Base-by-base conservation (phyloP, 2,888 invertebrate genomes). In the Agrochola macilenta region DNA sequence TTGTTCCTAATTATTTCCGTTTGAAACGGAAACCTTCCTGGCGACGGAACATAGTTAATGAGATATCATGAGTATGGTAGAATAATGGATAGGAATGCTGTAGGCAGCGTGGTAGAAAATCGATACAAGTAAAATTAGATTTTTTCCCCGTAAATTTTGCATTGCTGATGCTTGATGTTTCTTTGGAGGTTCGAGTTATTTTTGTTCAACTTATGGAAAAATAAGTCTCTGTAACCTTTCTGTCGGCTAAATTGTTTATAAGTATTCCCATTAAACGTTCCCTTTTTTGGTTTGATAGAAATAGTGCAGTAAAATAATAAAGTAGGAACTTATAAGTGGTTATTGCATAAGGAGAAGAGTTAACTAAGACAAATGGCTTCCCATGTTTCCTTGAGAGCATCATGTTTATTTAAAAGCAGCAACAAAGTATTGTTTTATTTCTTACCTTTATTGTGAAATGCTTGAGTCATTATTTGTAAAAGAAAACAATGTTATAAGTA, bases 1-100 rank as follows among this genome's bases (percentile, higher is more conserved):
- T 68, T 79, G 63, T 71, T 69, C 65, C 75, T 85, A 85, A 85
- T 81, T 78, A 85, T 85, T 83, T 85, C 86, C 85, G 83, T 76
- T 74, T 66, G 23, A 64, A 82, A 74, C 78, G 83, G 81, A 84
- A 77, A 73, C 70, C 49, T 82, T 75, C 75, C 63, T 75, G 65
- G 52, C 66, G 46, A 78, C 69, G 75, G 66, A 66, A 81, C 74
- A 78, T 61, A 39, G 17, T 75, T 84, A 85, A 84, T 85, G 82
- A 82, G 74, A 73, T 78, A 78, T 70, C 74, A 70, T 66, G 69
- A 82, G 71, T 63, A 60, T 54, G 52, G 52, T 57, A 35, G 43
- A 52, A 64, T 64, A 52, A 61, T 60, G 39, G 35, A 81, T 57
- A 20, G 39, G 1, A 46, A 58, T 61, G 14, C 26, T 49, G 35